phyloP scores from a whole-genome alignment of 2,113 vertebrate species.

The Menura novaehollandiae region DNA sequence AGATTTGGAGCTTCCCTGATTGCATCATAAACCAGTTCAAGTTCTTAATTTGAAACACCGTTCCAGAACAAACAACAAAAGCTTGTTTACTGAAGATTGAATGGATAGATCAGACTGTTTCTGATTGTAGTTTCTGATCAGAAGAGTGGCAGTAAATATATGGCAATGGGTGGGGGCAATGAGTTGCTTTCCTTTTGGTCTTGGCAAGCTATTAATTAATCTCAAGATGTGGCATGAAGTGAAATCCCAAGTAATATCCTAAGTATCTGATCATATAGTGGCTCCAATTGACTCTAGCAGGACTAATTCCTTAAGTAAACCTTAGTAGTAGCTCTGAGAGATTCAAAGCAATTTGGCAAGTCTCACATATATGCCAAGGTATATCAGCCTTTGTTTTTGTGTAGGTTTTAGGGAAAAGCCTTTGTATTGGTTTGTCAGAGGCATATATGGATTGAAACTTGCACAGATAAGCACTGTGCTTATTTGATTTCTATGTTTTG shows the following conservation, averaged over 20 bases:
- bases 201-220: background rate
- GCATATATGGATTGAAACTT: background rate
- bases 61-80: background rate
- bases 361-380: background rate
- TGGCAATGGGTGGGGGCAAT: background rate
- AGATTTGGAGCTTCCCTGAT: background rate
- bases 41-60: background rate
- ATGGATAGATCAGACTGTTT: background rate
- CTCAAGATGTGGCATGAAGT: background rate
- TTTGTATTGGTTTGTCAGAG: background rate
- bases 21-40: background rate
- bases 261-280: background rate
- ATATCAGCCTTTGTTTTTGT: background rate
- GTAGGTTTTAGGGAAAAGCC: background rate
- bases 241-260: background rate
- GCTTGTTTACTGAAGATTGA: background rate
- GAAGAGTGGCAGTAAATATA: background rate
- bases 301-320: background rate
- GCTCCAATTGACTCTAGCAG: background rate
- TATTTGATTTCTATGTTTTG: background rate
- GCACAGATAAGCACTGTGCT: background rate
- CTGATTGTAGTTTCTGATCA: background rate
- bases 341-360: background rate
- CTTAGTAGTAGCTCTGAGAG: background rate
- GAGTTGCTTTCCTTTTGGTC: background rate